Evolutionary conservation across 2,888 invertebrate species (phyloP).

Genomic region (Autographa pulchrina): DNA sequence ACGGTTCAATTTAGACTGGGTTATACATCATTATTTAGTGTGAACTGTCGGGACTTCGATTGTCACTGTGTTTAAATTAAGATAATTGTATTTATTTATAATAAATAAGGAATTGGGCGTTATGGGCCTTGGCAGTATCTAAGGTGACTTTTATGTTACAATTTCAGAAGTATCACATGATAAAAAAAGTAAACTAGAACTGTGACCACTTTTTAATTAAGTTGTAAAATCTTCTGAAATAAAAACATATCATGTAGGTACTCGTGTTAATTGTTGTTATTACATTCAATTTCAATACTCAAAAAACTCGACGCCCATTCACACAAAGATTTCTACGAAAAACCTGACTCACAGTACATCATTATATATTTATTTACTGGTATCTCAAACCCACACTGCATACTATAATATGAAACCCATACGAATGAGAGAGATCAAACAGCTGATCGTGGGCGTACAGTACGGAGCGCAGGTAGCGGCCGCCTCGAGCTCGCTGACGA

Average conservation of each 20-base stretch:
- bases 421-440: background rate
- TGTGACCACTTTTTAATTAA: background rate
- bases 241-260: background rate
- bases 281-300: background rate
- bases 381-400: background rate
- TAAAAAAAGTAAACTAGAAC: too few species aligned
- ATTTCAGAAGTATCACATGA: too few species aligned
- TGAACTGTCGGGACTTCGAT: background rate
- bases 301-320: background rate
- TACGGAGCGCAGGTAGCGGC: background rate
- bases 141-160: too few species aligned
- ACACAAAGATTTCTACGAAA: background rate
- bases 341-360: background rate
- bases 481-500: background rate
- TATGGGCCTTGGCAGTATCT: too few species aligned
- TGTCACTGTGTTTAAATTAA: too few species aligned
- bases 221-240: background rate
- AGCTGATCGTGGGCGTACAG: conserved; percentile 7
- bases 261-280: background rate
- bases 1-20: background rate
- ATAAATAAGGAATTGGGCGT: too few species aligned
- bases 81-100: too few species aligned
- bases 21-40: background rate
- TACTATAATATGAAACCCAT: background rate
- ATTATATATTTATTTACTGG: background rate